These are phyloP conservation scores for Mixornis gularis DNA, from an alignment of 2,113 vertebrate genomes.

Conservation along the genomic window DNA sequence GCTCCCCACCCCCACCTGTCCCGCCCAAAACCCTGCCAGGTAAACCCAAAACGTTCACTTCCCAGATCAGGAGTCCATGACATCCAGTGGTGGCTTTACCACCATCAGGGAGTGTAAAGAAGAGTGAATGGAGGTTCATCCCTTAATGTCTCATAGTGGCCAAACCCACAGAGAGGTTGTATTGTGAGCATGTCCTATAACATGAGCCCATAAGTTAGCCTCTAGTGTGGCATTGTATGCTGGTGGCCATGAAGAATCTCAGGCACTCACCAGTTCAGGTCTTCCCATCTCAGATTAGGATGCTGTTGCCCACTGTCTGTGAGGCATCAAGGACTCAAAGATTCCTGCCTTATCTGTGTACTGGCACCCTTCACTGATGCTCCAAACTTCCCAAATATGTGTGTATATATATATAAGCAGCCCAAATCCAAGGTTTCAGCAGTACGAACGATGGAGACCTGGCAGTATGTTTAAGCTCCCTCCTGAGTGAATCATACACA, in stretches of 20 bases:
- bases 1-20: fast-evolving
- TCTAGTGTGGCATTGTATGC: background rate
- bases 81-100: background rate
- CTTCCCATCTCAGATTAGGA: background rate
- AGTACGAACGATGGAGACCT: background rate
- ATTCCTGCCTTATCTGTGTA: background rate
- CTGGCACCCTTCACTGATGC: background rate
- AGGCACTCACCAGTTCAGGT: background rate
- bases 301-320: background rate
- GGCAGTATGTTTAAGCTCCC: background rate
- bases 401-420: background rate
- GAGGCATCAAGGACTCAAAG: background rate
- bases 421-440: background rate
- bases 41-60: background rate
- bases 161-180: background rate
- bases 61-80: background rate
- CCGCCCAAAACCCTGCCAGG: background rate
- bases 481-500: background rate
- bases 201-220: background rate
- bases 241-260: background rate
- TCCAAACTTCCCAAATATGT: background rate
- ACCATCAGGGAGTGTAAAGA: background rate
- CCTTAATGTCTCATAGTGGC: background rate
- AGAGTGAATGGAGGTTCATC: background rate
- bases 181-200: background rate